Conservation (phyloP, 2,113 vertebrate species). For the Ptyas mucosa region DNA sequence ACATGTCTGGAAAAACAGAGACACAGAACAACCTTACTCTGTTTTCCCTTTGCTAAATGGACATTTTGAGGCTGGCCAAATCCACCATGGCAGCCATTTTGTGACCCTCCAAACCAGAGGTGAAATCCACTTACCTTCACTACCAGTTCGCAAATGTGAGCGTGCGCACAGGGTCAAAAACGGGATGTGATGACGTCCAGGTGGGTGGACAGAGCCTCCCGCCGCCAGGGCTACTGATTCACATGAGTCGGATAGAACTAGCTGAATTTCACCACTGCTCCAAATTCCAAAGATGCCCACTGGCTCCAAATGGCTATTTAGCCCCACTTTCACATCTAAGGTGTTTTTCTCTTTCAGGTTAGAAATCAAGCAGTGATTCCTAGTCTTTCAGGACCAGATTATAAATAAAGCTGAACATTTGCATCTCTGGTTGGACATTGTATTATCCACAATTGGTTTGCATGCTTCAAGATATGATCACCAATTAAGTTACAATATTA, state of each 20-base stretch:
- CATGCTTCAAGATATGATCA: neutral
- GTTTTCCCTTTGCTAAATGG: neutral
- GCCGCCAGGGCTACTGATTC: too few species aligned
- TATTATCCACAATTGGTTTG: neutral
- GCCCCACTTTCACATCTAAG: neutral
- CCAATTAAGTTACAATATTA: neutral
- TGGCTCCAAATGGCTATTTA: neutral
- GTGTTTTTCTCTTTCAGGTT: neutral
- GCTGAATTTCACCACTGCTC: neutral
- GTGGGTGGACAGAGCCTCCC: too few species aligned
- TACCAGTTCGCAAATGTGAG: too few species aligned
- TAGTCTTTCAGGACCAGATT: neutral
- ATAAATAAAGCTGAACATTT: neutral
- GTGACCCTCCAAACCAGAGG: neutral
- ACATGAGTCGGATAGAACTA: too few species aligned
- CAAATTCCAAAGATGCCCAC: neutral
- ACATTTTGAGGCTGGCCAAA: neutral
- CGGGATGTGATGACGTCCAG: too few species aligned
- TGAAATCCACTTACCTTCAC: too few species aligned
- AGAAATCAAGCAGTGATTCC: neutral
- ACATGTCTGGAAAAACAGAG: neutral
- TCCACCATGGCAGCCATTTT: neutral
- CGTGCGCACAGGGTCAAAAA: too few species aligned
- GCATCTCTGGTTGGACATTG: neutral
- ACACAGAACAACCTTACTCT: neutral